Conservation (phyloP, 1,140 invertebrate genomes). For the Carcinoscorpius rotundicauda region DNA sequence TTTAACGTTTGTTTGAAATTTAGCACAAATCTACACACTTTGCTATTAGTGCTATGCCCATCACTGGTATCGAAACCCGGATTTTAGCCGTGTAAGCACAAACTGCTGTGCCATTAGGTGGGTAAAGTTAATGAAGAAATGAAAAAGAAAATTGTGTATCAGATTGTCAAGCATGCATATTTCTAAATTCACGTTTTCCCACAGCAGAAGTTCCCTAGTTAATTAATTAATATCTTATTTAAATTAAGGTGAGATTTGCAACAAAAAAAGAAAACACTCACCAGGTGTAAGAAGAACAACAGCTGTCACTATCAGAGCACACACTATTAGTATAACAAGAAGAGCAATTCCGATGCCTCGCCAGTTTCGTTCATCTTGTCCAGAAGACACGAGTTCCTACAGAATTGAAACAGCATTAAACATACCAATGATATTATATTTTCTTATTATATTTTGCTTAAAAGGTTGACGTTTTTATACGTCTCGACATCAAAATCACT, state of each 20-base stretch:
- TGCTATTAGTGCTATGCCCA: too few species aligned
- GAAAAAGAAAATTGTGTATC: neutral
- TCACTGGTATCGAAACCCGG: too few species aligned
- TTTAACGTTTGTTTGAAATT: too few species aligned
- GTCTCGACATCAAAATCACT: too few species aligned
- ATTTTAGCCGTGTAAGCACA: neutral
- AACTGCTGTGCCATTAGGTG: neutral
- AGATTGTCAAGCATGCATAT: neutral
- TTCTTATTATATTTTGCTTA: too few species aligned
- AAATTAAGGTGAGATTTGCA: neutral
- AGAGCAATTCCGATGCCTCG: slow-evolving; percentile 78
- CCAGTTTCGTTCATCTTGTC: slow-evolving; percentile 71
- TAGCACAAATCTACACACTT: too few species aligned
- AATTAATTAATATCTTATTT: neutral
- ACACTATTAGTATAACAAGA: slow-evolving; percentile 69
- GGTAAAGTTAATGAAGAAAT: neutral
- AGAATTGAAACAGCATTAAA: slow-evolving; percentile 9
- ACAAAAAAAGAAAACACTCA: slow-evolving; percentile 21
- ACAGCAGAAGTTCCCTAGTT: neutral
- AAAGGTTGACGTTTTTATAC: too few species aligned
- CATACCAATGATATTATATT: too few species aligned
- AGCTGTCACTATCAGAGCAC: slow-evolving; percentile 70
- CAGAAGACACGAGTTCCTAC: slow-evolving; percentile 59
- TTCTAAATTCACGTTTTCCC: too few species aligned
- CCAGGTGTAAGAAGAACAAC: slow-evolving; percentile 62